A percentile compares a stretch with the other conserved stretches of the same genome.
These are phyloP conservation scores for Scleropages formosus DNA, from an alignment of 2,797 vertebrate species.

Conservation along the genomic window DNA sequence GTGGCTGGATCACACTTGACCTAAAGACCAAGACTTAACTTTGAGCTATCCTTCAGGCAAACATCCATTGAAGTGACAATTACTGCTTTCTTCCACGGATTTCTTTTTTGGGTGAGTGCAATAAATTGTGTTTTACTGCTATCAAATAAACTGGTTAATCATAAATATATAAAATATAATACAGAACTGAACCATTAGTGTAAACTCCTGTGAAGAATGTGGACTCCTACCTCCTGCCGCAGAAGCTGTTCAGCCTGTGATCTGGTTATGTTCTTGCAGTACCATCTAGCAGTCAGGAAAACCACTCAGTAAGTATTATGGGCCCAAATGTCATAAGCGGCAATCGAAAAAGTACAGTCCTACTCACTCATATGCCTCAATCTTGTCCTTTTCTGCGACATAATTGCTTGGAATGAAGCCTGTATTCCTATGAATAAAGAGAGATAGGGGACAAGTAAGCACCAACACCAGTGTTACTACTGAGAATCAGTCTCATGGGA, in stretches of 20 bases:
- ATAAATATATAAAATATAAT: too few species aligned
- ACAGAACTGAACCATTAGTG: too few species aligned
- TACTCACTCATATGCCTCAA: conserved; percentile 81
- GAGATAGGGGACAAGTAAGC: not conserved
- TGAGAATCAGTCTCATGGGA: not conserved
- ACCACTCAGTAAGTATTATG: not conserved
- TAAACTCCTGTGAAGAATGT: not conserved
- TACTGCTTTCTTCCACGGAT: too few species aligned
- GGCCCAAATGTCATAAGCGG: not conserved
- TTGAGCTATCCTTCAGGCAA: too few species aligned
- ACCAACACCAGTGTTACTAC: not conserved
- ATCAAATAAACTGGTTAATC: too few species aligned
- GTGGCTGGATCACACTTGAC: too few species aligned
- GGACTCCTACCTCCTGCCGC: conserved; percentile 70
- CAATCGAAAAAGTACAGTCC: not conserved
- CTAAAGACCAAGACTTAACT: not conserved
- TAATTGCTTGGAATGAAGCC: conserved; percentile 87
- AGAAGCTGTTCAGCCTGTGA: conserved; percentile 81
- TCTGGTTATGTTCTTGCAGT: conserved; percentile 80
- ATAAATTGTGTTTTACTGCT: too few species aligned
- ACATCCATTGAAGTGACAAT: too few species aligned
- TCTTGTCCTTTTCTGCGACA: conserved; percentile 75
- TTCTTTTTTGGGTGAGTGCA: too few species aligned
- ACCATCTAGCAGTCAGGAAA: conserved; percentile 70
- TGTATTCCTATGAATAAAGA: conserved; percentile 68